A percentile compares a stretch with the other conserved stretches of the same genome.
Evolutionary conservation across 2,113 vertebrate genomes (phyloP).

Genomic region (Carettochelys insculpta): DNA sequence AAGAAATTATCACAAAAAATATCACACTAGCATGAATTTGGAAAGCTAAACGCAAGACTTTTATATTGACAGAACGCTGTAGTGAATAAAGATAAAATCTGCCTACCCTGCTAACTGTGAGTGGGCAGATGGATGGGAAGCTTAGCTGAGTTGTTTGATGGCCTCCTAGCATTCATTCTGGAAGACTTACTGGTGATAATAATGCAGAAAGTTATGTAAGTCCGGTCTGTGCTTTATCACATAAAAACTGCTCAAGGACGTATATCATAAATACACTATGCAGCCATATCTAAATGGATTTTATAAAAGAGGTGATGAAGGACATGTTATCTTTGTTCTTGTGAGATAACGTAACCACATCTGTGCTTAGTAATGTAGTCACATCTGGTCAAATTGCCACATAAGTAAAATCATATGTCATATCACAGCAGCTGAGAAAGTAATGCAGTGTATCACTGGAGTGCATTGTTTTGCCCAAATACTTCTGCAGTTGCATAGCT

Average conservation of each 20-base stretch:
- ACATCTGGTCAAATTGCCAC: conserved; percentile 30
- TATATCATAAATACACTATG: conserved; percentile 1
- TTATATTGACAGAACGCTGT: neutral
- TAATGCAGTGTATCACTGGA: neutral
- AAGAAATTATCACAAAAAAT: neutral
- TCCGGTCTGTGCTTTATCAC: conserved; percentile 47
- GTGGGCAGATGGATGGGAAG: conserved; percentile 44
- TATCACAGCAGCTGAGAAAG: conserved; percentile 30
- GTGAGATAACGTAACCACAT: conserved; percentile 28
- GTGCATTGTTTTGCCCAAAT: neutral
- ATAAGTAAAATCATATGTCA: neutral
- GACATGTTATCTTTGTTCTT: neutral
- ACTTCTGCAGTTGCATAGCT: neutral
- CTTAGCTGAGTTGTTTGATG: conserved; percentile 14
- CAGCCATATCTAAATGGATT: neutral
- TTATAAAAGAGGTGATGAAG: conserved; percentile 28
- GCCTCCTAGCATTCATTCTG: conserved; percentile 46
- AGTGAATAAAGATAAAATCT: conserved; percentile 33
- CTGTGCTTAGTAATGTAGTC: neutral
- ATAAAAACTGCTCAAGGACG: conserved; percentile 44
- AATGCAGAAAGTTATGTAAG: conserved; percentile 21
- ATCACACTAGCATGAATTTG: neutral
- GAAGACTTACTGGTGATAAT: conserved; percentile 45
- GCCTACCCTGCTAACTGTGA: neutral
- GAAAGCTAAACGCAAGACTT: neutral